A percentile compares a stretch with the other conserved stretches of the same genome.
These are phyloP conservation scores for Mythimna albipuncta DNA, from an alignment of 2,888 invertebrate genomes.

Conservation along the genomic window DNA sequence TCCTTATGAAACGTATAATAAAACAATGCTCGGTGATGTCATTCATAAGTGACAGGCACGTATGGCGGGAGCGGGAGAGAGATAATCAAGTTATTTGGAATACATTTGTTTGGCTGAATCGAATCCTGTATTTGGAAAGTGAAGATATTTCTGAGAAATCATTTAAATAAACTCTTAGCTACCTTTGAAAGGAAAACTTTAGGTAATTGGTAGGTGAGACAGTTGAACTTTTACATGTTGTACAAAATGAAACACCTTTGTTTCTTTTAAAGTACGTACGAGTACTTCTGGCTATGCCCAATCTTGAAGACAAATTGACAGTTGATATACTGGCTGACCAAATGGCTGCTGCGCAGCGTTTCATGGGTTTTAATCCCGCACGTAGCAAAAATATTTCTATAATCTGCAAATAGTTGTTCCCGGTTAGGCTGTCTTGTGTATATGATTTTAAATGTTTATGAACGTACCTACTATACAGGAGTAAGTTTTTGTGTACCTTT, in stretches of 20 bases:
- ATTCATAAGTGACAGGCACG: conserved; percentile 23
- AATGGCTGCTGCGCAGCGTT: too few species aligned
- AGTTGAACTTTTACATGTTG: background rate
- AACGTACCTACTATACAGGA: too few species aligned
- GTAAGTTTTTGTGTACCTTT: too few species aligned
- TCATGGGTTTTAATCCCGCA: too few species aligned
- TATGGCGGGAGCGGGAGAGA: background rate
- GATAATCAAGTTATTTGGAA: conserved; percentile 23
- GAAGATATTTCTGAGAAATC: background rate
- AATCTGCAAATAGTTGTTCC: too few species aligned
- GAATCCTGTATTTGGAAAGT: background rate
- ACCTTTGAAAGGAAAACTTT: background rate
- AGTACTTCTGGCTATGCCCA: background rate
- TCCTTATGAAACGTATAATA: conserved; percentile 34
- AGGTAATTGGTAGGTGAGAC: background rate
- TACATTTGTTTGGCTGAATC: background rate
- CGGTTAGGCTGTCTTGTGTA: too few species aligned
- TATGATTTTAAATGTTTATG: too few species aligned
- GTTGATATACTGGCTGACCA: too few species aligned
- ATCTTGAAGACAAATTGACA: background rate
- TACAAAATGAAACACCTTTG: background rate
- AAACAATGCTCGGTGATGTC: conserved; percentile 46
- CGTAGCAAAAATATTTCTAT: too few species aligned
- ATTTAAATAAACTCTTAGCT: background rate
- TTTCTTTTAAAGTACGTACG: too few species aligned